Evolutionary conservation across 2,888 invertebrate species (phyloP).

Genomic region (Odontomyia ornata): DNA sequence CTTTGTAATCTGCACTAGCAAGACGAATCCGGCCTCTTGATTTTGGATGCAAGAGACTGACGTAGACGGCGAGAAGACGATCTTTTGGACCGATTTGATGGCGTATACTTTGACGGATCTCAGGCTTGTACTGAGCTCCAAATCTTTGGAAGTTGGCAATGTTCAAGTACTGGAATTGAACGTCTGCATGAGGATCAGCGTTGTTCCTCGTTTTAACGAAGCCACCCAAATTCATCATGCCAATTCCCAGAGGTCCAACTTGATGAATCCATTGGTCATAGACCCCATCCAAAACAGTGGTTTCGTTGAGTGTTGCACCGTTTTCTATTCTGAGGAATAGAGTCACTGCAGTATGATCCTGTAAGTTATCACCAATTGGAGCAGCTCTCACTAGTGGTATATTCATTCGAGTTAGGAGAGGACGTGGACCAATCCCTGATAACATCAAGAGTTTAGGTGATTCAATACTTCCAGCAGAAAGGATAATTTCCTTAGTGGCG

Average conservation of each 20-base stretch:
- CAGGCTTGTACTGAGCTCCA: background rate
- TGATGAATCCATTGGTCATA: slow-evolving; percentile 38
- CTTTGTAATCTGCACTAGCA: slow-evolving; percentile 67
- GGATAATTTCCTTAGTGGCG: slow-evolving; percentile 21
- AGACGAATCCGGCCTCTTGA: slow-evolving; percentile 68
- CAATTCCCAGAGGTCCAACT: background rate
- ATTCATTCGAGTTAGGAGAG: slow-evolving; percentile 73
- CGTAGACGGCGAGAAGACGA: background rate
- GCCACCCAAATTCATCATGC: slow-evolving; percentile 3
- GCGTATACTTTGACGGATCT: slow-evolving; percentile 12
- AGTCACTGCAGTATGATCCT: slow-evolving; percentile 25
- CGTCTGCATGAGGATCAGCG: background rate
- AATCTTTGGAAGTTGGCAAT: background rate
- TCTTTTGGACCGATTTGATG: slow-evolving; percentile 11
- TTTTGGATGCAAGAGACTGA: slow-evolving; percentile 65
- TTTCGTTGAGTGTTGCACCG: background rate
- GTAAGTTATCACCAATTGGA: slow-evolving; percentile 28
- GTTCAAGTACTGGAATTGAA: slow-evolving; percentile 10
- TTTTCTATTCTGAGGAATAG: slow-evolving; percentile 21
- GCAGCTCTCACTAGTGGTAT: slow-evolving; percentile 62
- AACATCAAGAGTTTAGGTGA: slow-evolving; percentile 87
- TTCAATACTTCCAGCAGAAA: slow-evolving; percentile 55
- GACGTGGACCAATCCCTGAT: slow-evolving; percentile 78
- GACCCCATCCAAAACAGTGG: background rate
- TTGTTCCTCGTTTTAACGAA: slow-evolving; percentile 10